Evolutionary conservation across 2,888 invertebrate genomes (phyloP), one percentile per base, ranked within the genome.

Genomic region (Yponomeuta evonymella): DNA sequence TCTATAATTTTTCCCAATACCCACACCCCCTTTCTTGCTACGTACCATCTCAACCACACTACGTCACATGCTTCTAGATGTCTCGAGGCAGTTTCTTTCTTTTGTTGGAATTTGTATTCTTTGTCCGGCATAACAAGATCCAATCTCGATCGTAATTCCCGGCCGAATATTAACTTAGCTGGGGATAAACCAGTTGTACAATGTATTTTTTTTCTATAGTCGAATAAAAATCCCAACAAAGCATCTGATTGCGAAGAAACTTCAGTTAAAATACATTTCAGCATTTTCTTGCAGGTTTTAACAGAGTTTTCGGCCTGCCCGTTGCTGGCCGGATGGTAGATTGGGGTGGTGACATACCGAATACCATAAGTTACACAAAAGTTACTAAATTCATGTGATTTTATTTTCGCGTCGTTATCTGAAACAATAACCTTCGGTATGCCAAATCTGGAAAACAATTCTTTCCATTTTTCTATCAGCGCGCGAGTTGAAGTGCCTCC

Each of bases 301-400:
- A 23, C 23, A 23, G 23, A 23, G 23, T 23, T 23, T 23, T 23
- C 23, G 23, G 23, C 23, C 23, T 23, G 23, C 23, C 23, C 23
- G n/a, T 69, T 69, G 68, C 68, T 69, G 48, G 9, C 8, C n/a
- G 68, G 68, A 36, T 69, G 68, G 68, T 69, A 69, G 8, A 48
- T 48, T 9, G 68, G 68, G 23, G 68, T 23, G 15, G 68, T 69
- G 15, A 69, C 51, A 48, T 48, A 30, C 10, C 23, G 23, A 12
- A 69, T 69, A 23, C 68, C 68, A 23, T 69, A 51, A 10, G 12
- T 29, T 23, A 2, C n/a, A 48, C 68, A 69, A 69, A 69, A 69
- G 23, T 48, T 15, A 48, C 6, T n/a, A 69, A 69, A 69, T 23
- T 69, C 68, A 51, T 15, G 12, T n/a, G 68, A 69, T 10, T 23